A percentile compares a stretch with the other conserved stretches of the same genome.
These are phyloP conservation scores for Knipowitschia caucasica DNA, from an alignment of 2,797 vertebrate genomes.

Conservation along the genomic window DNA sequence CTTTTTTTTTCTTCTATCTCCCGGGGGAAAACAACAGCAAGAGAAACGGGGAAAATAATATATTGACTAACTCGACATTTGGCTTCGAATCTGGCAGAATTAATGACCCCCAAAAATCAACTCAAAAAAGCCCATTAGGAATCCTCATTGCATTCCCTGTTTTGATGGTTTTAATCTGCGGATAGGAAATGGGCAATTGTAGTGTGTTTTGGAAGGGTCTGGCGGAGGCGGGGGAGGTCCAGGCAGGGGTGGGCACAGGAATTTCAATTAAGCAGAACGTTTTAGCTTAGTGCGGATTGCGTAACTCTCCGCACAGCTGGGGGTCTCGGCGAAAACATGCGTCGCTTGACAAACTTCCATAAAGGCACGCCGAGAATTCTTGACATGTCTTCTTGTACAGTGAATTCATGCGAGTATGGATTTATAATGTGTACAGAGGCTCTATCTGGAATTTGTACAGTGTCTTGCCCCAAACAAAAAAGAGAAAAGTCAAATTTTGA, in stretches of 20 bases:
- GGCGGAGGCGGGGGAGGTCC: background rate
- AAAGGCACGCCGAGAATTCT: background rate
- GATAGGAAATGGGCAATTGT: slow-evolving; percentile 38
- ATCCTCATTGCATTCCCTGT: slow-evolving; percentile 26
- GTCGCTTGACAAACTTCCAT: background rate
- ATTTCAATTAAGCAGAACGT: slow-evolving; percentile 16
- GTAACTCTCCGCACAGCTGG: slow-evolving; percentile 6
- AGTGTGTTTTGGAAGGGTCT: background rate
- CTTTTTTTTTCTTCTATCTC: slow-evolving; percentile 15
- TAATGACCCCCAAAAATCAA: slow-evolving; percentile 49
- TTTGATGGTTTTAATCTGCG: slow-evolving; percentile 27
- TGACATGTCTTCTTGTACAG: too few relatives aligned
- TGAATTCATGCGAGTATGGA: background rate
- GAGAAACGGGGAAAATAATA: too few relatives aligned
- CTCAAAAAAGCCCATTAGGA: slow-evolving; percentile 47
- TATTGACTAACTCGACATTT: slow-evolving; percentile 22
- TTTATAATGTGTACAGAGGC: too few relatives aligned
- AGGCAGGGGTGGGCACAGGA: slow-evolving; percentile 25
- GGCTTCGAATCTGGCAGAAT: slow-evolving; percentile 25
- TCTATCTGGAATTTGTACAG: too few relatives aligned
- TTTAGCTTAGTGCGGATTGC: slow-evolving; percentile 2
- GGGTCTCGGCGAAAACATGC: background rate
- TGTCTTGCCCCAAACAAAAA: too few relatives aligned
- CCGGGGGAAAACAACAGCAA: slow-evolving; percentile 14
- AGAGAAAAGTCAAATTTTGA: too few relatives aligned